Conservation (phyloP, 2,888 invertebrate genomes). For the Apotomis capreana region DNA sequence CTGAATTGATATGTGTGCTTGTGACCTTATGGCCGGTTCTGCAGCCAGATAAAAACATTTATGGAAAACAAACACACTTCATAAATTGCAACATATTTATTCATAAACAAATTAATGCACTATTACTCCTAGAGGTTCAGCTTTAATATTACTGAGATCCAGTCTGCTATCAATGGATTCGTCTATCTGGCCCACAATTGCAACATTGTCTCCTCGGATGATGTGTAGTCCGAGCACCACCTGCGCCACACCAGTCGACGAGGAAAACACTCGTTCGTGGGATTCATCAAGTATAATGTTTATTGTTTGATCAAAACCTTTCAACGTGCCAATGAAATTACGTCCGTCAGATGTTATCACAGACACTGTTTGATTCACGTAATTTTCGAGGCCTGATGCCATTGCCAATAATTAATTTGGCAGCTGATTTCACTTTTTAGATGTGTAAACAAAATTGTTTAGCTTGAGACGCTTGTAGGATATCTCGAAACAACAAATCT, state of each 20-base stretch:
- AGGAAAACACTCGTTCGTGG: slow-evolving; percentile 98
- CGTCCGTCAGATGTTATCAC: slow-evolving; percentile 98
- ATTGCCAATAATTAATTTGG: slow-evolving; percentile 69
- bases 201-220: slow-evolving; percentile 99
- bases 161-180: slow-evolving; percentile 92
- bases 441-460: not conserved
- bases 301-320: slow-evolving; percentile 99
- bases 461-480: not conserved
- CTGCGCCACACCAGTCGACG: slow-evolving; percentile 90
- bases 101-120: slow-evolving; percentile 83
- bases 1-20: too few relatives aligned
- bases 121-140: slow-evolving; percentile 92
- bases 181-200: slow-evolving; percentile 92
- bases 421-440: not conserved
- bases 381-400: slow-evolving; percentile 93
- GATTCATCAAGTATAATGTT: slow-evolving; percentile 99
- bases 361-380: slow-evolving; percentile 95
- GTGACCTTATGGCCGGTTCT: too few relatives aligned
- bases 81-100: slow-evolving; percentile 30
- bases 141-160: slow-evolving; percentile 90
- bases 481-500: not conserved
- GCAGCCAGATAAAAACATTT: not conserved
- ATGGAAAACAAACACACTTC: not conserved
- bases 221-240: slow-evolving; percentile 98
- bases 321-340: slow-evolving; percentile 97